Percentiles rank a stretch among this genome's conserved stretches.
These are phyloP conservation scores for Amphipyra tragopoginis DNA, from an alignment of 2,888 invertebrate species.

Conservation along the genomic window DNA sequence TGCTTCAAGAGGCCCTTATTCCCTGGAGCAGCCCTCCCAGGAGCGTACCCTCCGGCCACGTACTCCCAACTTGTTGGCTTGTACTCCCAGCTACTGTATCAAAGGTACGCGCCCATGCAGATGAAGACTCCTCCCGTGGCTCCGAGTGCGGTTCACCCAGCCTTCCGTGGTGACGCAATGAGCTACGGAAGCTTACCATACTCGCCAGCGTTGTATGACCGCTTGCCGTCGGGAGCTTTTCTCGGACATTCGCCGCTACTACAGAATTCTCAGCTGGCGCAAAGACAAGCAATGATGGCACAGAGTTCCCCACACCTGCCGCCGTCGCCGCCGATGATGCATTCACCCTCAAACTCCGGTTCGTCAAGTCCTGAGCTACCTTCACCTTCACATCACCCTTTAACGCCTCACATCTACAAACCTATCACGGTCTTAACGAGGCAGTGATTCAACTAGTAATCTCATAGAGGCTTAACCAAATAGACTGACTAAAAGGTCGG, in stretches of 20 bases:
- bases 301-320: constrained; percentile 76
- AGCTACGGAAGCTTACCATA: constrained; percentile 83
- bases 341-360: constrained; percentile 80
- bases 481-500: constrained; percentile 57
- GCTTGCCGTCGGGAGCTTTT: constrained; percentile 75
- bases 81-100: constrained; percentile 92
- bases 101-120: constrained; percentile 91
- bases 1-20: constrained; percentile 95
- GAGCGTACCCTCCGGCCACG: constrained; percentile 89
- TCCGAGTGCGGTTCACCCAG: constrained; percentile 88
- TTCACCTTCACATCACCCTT: constrained; percentile 79
- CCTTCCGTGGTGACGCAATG: constrained; percentile 81
- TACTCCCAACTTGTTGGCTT: constrained; percentile 90
- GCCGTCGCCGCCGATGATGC: constrained; percentile 81
- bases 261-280: constrained; percentile 67
- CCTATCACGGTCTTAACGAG: constrained; percentile 90
- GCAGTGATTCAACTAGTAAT: constrained; percentile 74
- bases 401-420: constrained; percentile 87
- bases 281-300: constrained; percentile 70
- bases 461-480: constrained; percentile 64
- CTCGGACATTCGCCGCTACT: constrained; percentile 74
- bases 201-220: constrained; percentile 78
- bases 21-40: constrained; percentile 90
- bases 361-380: constrained; percentile 83
- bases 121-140: constrained; percentile 87